Evolutionary conservation across 2,113 vertebrate species (phyloP), one percentile per base, ranked within the genome.

Genomic region (Tamias sibiricus): DNA sequence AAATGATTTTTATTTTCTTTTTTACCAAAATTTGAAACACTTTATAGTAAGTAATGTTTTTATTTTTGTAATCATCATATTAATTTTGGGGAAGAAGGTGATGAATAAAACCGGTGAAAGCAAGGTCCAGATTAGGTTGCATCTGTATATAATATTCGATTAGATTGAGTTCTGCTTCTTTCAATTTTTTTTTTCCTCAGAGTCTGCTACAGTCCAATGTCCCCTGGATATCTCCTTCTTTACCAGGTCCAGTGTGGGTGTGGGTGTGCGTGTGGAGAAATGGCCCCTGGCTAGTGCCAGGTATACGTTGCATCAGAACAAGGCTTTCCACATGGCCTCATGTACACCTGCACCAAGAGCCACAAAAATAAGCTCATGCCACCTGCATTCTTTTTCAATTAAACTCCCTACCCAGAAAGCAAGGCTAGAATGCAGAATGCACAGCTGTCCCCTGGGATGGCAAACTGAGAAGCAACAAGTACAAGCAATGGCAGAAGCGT

Each of bases 191-290:
- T 42, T 91, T 59, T 35, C 32, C 30, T 79, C 57, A 72, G 26
- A 52, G 40, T 3, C 52, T 9, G 3, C 35, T 16, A 30, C 5
- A 49, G 37, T 47, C 40, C 22, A 32, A 5, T 19, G 8, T 59
- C 37, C 44, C 37, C 68, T 57, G 47, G 37, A 37, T 69, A 35
- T 28, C 64, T 83, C 35, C 57, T 40, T 87, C n/a, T 32, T 40
- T 54, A 28, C 30, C 19, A 71, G 20, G 8, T 11, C 59, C 4
- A 20, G 0, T 0, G 28, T 44, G 9, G 6, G 57, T 12, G 40
- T 49, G 32, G 28, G n/a, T 37, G 47, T n/a, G 62, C 11, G 8
- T 24, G 22, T 82, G 13, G 22, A n/a, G 26, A 80, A 40, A 32
- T 35, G 42, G 54, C 17, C 14, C 13, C 54, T 32, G 32, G 66